Percentiles rank a stretch among this genome's conserved stretches.
Conservation (phyloP, 2,113 vertebrate species). For the Synodontis membranacea region DNA sequence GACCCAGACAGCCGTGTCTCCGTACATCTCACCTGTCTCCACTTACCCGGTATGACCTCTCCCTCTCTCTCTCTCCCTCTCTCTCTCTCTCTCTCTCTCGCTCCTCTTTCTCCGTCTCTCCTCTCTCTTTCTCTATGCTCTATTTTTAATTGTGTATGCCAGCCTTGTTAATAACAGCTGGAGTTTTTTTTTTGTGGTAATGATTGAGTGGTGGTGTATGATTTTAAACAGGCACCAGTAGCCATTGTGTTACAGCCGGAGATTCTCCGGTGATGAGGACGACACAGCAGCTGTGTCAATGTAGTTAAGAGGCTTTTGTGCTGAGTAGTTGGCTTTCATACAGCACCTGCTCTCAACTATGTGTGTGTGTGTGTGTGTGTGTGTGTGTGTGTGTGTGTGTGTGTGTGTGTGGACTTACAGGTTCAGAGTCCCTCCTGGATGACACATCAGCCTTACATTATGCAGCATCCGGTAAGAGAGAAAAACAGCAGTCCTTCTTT, state of each 20-base stretch:
- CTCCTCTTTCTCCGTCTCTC: not conserved
- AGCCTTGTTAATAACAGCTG: not conserved
- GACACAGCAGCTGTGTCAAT: constrained; percentile 26
- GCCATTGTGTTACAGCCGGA: not conserved
- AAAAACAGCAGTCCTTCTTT: not conserved
- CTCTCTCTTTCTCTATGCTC: not conserved
- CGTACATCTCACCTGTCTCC: constrained; percentile 93
- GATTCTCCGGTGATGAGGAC: not conserved
- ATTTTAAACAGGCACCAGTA: not conserved
- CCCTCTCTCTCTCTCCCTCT: constrained; percentile 15
- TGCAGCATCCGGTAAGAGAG: constrained; percentile 95
- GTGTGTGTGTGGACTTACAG: constrained; percentile 62
- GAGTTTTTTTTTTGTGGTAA: not conserved
- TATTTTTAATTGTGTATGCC: not conserved
- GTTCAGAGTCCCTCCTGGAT: constrained; percentile 98
- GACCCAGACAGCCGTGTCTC: constrained; percentile 89
- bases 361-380: constrained; percentile 21
- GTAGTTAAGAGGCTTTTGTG: constrained; percentile 28
- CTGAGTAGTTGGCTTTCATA: constrained; percentile 7
- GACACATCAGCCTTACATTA: constrained; percentile 96
- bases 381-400: constrained; percentile 28
- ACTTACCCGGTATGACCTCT: constrained; percentile 87
- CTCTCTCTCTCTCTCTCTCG: not conserved
- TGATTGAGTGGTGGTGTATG: not conserved
- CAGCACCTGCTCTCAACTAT: constrained; percentile 17